phyloP scores from a whole-genome alignment of 2,888 invertebrate genomes.

The Temnothorax ravouxi region DNA sequence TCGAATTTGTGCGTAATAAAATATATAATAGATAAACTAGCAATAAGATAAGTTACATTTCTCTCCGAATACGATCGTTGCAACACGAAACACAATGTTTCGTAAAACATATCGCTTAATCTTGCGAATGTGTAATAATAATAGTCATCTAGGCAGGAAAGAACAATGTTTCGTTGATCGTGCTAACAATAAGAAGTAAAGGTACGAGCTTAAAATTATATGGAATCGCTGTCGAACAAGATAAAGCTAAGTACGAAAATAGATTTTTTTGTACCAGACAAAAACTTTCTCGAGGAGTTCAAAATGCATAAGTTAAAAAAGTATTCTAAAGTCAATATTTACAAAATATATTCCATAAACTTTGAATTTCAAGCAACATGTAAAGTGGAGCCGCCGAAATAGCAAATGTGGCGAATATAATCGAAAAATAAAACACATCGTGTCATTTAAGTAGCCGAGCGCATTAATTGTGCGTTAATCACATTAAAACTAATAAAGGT shows the following conservation, averaged over 20 bases:
- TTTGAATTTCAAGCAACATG: constrained; percentile 31
- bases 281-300: constrained; percentile 29
- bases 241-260: constrained; percentile 51
- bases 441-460: not conserved
- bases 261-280: constrained; percentile 47
- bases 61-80: not conserved
- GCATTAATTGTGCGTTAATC: not conserved
- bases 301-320: constrained; percentile 26
- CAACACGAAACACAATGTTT: constrained; percentile 6
- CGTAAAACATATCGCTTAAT: constrained; percentile 3
- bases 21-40: constrained; percentile 11
- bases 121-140: not conserved
- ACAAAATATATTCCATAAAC: constrained; percentile 55
- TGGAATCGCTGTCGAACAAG: constrained; percentile 10
- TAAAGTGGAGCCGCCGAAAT: constrained; percentile 31
- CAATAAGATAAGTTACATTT: not conserved
- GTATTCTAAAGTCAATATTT: constrained; percentile 51
- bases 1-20: constrained; percentile 62
- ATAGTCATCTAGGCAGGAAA: not conserved
- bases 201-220: constrained; percentile 18
- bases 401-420: not conserved
- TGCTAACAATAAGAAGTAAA: constrained; percentile 20
- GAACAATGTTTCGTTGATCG: constrained; percentile 4
- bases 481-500: constrained; percentile 7
- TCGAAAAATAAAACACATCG: not conserved